Conservation (phyloP, 2,888 invertebrate species). For the Machimus rusticus region DNA sequence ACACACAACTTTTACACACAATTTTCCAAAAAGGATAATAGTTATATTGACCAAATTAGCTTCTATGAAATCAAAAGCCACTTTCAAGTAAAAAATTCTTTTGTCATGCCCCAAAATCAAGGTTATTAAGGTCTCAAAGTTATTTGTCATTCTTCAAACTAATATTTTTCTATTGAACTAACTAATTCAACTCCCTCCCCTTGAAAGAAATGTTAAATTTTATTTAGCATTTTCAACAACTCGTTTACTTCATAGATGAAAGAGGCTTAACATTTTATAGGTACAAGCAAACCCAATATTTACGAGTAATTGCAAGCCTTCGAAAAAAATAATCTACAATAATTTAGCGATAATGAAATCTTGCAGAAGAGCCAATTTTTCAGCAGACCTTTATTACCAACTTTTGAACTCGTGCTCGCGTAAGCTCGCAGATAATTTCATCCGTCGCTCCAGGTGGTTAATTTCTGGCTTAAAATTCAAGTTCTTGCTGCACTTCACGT, state of each 20-base stretch:
- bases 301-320: neutral
- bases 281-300: neutral
- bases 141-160: no score
- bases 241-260: neutral
- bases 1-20: no score
- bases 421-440: neutral
- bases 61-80: no score
- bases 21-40: no score
- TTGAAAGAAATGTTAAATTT: no score
- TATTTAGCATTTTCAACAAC: no score
- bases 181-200: no score
- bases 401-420: neutral
- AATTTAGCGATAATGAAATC: neutral
- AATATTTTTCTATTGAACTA: no score
- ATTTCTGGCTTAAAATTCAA: neutral
- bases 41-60: no score
- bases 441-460: slow-evolving; percentile 23
- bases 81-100: no score
- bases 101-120: no score
- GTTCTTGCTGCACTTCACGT: neutral
- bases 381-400: neutral
- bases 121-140: no score
- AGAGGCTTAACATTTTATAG: neutral
- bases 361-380: neutral
- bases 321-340: neutral